Percentiles rank a stretch among this genome's conserved stretches.
phyloP scores from a whole-genome alignment of 2,888 invertebrate species.

The Xestia sexstrigata region DNA sequence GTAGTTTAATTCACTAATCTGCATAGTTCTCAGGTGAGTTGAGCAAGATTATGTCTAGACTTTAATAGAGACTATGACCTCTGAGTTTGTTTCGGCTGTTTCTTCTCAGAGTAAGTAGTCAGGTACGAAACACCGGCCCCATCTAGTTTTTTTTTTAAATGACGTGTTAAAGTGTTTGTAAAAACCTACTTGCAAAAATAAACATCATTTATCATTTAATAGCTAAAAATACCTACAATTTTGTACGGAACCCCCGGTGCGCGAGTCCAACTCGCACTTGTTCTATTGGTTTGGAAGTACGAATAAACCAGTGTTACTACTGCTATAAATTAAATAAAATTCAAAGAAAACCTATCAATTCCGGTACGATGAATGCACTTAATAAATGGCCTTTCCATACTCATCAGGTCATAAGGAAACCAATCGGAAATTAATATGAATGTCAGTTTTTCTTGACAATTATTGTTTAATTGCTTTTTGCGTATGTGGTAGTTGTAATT shows the following conservation, averaged over 20 bases:
- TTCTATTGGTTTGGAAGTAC: not conserved
- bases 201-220: too few relatives aligned
- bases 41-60: too few relatives aligned
- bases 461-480: conserved; percentile 8
- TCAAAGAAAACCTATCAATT: conserved; percentile 5
- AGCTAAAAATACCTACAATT: too few relatives aligned
- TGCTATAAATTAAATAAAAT: not conserved
- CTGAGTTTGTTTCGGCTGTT: too few relatives aligned
- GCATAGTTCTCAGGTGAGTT: too few relatives aligned
- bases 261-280: not conserved
- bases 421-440: conserved; percentile 37
- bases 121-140: too few relatives aligned
- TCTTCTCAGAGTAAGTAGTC: too few relatives aligned
- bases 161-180: too few relatives aligned
- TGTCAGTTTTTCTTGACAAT: conserved; percentile 17
- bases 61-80: too few relatives aligned
- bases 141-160: too few relatives aligned
- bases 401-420: conserved; percentile 30
- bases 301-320: not conserved
- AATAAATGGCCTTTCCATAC: not conserved
- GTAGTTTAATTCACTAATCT: too few relatives aligned
- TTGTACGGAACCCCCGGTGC: not conserved
- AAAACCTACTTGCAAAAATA: too few relatives aligned
- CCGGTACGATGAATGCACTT: not conserved
- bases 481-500: conserved; percentile 39